Evolutionary conservation across 2,888 invertebrate species (phyloP), one percentile per base, ranked within the genome.

Genomic region (Listrodromus nycthemerus): DNA sequence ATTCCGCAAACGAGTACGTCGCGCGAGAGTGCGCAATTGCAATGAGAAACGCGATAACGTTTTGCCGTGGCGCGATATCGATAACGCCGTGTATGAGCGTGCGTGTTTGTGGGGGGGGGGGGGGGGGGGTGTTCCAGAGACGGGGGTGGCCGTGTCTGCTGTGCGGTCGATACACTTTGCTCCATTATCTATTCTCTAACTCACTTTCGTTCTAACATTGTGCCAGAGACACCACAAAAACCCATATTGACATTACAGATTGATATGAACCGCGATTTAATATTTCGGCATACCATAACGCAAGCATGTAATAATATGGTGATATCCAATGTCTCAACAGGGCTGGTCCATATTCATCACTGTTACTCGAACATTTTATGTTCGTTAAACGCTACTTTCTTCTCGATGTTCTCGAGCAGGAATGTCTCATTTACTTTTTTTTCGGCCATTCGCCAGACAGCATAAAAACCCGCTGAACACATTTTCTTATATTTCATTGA

Each of bases 11-110:
- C 80, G 76, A 73, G 76, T 52, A 63, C 76, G 67, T 77, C 67
- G 55, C 70, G 63, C 76, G 41, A 66, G 76, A 67, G 48, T 41
- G 58, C 37, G 45, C 71, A 45, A 65, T 66, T 80, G 76, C 76
- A 73, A 77, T 63, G 80, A 55, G 79, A 73, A 69, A 78, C 61
- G 61, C 74, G 74, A 82, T 77, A 83, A 69, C 76, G 83, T 80
- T 83, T 83, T 80, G 66, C 76, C 76, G 71, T 45, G 41, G 21
- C 27, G 58, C 16, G 58, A 41, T 61, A 58, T 71, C 71, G 45
- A 71, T 58, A 58, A 24, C 58, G 45, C 16, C 27, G 45, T 41
- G 58, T 13, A 24, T 66, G 66, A 2, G 66, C 24, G 66, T 24
- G 33, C 50, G 66, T 76, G 74, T 33, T n/a, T 55, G 65, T 33